phyloP scores from a whole-genome alignment of 2,797 vertebrate genomes.

The Acanthiza pusilla region DNA sequence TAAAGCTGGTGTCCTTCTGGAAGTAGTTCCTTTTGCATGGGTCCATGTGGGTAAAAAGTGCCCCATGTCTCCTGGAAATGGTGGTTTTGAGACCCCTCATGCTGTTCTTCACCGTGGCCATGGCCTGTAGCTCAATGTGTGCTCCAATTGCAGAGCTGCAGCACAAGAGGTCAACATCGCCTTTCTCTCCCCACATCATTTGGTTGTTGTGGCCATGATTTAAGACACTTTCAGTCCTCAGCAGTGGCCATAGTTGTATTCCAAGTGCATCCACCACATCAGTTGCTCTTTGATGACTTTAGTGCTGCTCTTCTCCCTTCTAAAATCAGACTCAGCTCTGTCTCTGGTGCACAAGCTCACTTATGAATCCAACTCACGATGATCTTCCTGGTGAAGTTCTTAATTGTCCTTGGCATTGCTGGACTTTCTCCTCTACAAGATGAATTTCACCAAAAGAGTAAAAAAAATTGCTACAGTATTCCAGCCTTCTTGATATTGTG shows the following conservation, averaged over 20 bases:
- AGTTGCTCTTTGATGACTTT: background rate
- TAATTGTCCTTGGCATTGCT: background rate
- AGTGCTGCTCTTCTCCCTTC: background rate
- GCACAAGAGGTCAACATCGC: background rate
- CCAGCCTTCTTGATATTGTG: background rate
- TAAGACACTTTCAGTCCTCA: background rate
- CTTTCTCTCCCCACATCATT: background rate
- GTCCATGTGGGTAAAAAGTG: background rate
- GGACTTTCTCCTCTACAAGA: background rate
- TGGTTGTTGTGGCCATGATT: background rate
- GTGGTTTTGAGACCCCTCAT: background rate
- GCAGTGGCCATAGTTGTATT: background rate
- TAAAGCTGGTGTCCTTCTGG: background rate
- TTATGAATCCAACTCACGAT: background rate
- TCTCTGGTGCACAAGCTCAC: background rate
- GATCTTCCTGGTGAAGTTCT: background rate
- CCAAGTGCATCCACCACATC: background rate
- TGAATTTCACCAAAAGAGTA: background rate
- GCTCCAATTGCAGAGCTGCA: background rate
- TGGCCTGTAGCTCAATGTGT: background rate
- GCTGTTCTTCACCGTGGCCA: fast-evolving
- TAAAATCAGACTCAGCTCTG: background rate
- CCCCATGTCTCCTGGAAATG: background rate
- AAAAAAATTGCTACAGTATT: background rate
- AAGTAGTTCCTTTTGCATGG: background rate